A percentile compares a stretch with the other conserved stretches of the same genome.
Evolutionary conservation across 2,113 vertebrate species (phyloP).

Genomic region (Leptobrachium leishanense): DNA sequence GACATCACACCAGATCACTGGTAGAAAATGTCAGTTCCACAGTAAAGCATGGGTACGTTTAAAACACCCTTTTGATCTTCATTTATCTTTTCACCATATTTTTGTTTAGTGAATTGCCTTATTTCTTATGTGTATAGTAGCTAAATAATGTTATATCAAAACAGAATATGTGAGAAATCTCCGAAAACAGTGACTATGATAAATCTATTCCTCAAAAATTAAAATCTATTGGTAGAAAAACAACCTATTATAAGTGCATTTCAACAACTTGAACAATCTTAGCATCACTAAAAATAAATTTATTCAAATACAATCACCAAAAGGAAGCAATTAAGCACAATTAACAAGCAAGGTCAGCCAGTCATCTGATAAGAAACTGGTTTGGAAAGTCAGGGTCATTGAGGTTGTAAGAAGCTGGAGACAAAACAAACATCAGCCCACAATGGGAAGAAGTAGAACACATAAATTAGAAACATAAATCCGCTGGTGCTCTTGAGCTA

Average conservation of each 20-base stretch:
- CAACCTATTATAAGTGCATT: conserved; percentile 1
- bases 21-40: too few relatives aligned
- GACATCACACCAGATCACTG: too few relatives aligned
- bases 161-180: too few relatives aligned
- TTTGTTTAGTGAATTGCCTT: too few relatives aligned
- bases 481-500: conserved; percentile 18
- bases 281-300: conserved; percentile 21
- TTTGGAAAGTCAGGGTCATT: conserved; percentile 70
- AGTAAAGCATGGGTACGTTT: too few relatives aligned
- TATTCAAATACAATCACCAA: conserved; percentile 63
- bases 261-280: conserved; percentile 28
- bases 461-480: conserved; percentile 42
- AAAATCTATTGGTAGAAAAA: not conserved
- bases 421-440: conserved; percentile 54
- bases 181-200: too few relatives aligned
- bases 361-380: conserved; percentile 78
- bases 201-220: too few relatives aligned
- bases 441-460: conserved; percentile 52
- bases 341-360: conserved; percentile 80
- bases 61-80: too few relatives aligned
- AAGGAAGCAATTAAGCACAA: conserved; percentile 84
- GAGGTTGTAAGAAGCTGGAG: conserved; percentile 56
- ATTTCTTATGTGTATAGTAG: too few relatives aligned
- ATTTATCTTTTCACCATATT: too few relatives aligned
- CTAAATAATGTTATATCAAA: too few relatives aligned